These are phyloP conservation scores for Macrosoma leucophasiata DNA, from an alignment of 2,888 invertebrate species.

Conservation along the genomic window DNA sequence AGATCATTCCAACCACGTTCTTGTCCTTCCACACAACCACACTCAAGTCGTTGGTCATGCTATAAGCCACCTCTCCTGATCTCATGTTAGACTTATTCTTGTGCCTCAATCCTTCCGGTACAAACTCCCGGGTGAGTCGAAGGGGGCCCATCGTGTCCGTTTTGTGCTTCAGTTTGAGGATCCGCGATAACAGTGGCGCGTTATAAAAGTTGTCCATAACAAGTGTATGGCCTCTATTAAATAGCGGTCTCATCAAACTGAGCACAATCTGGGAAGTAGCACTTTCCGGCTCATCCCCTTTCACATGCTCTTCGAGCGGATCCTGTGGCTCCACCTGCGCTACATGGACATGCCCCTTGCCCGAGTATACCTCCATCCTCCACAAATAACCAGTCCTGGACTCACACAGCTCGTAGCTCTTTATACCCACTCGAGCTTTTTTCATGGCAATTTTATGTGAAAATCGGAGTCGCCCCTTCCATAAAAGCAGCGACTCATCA, in stretches of 20 bases:
- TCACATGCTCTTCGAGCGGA: slow-evolving; percentile 7
- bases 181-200: slow-evolving; percentile 23
- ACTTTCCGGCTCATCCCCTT: slow-evolving; percentile 20
- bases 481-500: slow-evolving; percentile 25
- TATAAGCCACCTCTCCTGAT: slow-evolving; percentile 21
- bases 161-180: slow-evolving; percentile 20
- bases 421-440: slow-evolving; percentile 24
- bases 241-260: slow-evolving; percentile 20
- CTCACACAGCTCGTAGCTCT: slow-evolving; percentile 26
- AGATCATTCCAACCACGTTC: slow-evolving; percentile 18
- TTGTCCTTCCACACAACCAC: slow-evolving; percentile 23
- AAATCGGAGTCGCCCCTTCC: slow-evolving; percentile 23
- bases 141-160: slow-evolving; percentile 27
- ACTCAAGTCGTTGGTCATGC: slow-evolving; percentile 21
- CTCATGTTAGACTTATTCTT: slow-evolving; percentile 20
- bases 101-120: slow-evolving; percentile 20
- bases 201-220: slow-evolving; percentile 32
- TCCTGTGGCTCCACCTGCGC: slow-evolving; percentile 11
- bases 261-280: slow-evolving; percentile 26
- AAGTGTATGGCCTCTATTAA: slow-evolving; percentile 25
- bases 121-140: slow-evolving; percentile 26
- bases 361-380: slow-evolving; percentile 22
- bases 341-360: slow-evolving; percentile 21
- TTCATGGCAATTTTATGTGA: slow-evolving; percentile 22
- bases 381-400: slow-evolving; percentile 24